These are phyloP conservation scores for Centruroides sculpturatus DNA, from an alignment of 1,140 invertebrate species.

Conservation along the genomic window DNA sequence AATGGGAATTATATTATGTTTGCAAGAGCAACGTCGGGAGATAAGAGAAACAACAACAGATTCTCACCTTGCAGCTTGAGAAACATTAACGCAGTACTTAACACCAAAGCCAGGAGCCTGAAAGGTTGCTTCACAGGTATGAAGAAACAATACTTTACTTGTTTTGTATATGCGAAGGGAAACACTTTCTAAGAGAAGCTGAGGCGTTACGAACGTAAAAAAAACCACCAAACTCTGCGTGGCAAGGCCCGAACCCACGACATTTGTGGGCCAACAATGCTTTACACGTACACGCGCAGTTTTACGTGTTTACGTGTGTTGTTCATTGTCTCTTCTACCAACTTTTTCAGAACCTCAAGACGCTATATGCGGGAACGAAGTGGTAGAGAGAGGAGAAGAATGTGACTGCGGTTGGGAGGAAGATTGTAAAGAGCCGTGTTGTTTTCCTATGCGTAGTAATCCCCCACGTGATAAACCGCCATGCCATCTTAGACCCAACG, in stretches of 20 bases:
- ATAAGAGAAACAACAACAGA: conserved; percentile 90
- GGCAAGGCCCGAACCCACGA: too few relatives aligned
- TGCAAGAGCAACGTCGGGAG: conserved; percentile 72
- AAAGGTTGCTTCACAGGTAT: conserved; percentile 85
- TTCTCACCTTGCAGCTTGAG: conserved; percentile 84
- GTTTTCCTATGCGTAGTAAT: conserved; percentile 71
- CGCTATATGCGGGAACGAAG: conserved; percentile 90
- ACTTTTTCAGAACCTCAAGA: conserved; percentile 56
- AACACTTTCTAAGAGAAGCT: background rate
- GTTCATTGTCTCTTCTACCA: too few relatives aligned
- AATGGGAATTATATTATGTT: conserved; percentile 47
- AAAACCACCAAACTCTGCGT: too few relatives aligned
- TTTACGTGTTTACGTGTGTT: background rate
- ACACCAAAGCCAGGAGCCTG: conserved; percentile 71
- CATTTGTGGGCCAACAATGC: background rate
- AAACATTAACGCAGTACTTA: conserved; percentile 87
- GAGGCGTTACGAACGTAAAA: too few relatives aligned
- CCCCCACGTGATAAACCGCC: conserved; percentile 57
- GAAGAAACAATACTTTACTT: background rate
- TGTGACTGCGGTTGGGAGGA: conserved; percentile 98
- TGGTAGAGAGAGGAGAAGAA: conserved; percentile 88
- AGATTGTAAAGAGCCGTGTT: conserved; percentile 84
- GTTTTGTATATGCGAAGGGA: background rate
- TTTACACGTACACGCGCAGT: background rate
- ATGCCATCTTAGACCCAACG: conserved; percentile 37